These are phyloP conservation scores for Pammene fasciana DNA, from an alignment of 2,888 invertebrate species.

Conservation along the genomic window DNA sequence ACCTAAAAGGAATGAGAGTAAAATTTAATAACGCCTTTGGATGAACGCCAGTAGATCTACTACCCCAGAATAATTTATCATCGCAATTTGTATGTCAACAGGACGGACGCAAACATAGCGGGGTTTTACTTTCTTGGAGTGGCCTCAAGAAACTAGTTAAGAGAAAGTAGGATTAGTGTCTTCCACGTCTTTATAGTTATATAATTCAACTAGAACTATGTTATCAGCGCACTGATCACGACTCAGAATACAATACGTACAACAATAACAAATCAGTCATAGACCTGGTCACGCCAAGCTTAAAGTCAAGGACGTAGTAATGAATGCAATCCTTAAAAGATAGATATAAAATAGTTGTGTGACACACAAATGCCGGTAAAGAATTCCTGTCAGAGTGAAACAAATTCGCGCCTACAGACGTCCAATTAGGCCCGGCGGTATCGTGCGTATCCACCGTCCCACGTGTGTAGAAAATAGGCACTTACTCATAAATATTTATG, in stretches of 20 bases:
- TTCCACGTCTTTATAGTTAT: constrained; percentile 72
- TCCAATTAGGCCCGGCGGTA: constrained; percentile 75
- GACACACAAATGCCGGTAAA: constrained; percentile 54
- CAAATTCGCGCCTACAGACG: constrained; percentile 74
- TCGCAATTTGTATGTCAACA: constrained; percentile 79
- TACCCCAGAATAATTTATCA: constrained; percentile 74
- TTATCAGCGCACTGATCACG: constrained; percentile 21
- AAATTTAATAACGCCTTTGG: constrained; percentile 38
- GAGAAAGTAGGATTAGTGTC: constrained; percentile 81
- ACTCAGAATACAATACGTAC: constrained; percentile 12
- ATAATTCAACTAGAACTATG: constrained; percentile 56
- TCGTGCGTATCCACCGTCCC: constrained; percentile 79
- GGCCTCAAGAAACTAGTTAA: constrained; percentile 81
- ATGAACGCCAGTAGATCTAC: constrained; percentile 50
- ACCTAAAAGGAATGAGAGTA: constrained; percentile 32
- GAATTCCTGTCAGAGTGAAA: constrained; percentile 65
- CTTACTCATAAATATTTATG: constrained; percentile 82
- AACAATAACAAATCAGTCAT: constrained; percentile 22
- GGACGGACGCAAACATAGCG: constrained; percentile 79
- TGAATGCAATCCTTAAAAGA: background rate
- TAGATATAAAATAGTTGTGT: constrained; percentile 49
- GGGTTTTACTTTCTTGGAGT: constrained; percentile 82
- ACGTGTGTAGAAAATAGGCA: constrained; percentile 78
- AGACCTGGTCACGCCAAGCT: constrained; percentile 27
- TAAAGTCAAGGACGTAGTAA: constrained; percentile 31